Base-by-base conservation (phyloP, 2,888 invertebrate species). In the Ptychoptera contaminata region DNA sequence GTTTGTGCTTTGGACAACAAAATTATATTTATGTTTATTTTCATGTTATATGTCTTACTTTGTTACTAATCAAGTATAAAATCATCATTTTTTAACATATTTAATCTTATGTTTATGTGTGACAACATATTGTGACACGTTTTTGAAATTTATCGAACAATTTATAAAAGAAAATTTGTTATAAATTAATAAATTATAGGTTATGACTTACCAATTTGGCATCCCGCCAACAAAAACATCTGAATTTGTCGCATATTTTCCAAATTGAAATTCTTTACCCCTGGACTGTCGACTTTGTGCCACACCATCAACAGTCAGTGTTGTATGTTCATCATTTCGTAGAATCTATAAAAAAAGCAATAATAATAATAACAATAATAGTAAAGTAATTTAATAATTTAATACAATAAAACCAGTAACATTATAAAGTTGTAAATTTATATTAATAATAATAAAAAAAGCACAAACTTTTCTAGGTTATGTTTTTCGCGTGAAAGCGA, bases 151-250 rank as follows among this genome's bases (percentile, higher is more conserved):
- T 23, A 23, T 23, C 7, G 3, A 23, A 7, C 23, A 23, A 23
- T 23, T 5, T 5, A 23, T 23, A 23, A 23, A 5, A 23, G 7
- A 23, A 23, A 23, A 7, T n/a, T n/a, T n/a, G n/a, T n/a, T n/a
- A n/a, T n/a, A 23, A 23, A 23, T 5, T 23, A 23, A 23, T 23
- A n/a, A n/a, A 23, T 23, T 32, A 9, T 2, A 32, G n/a, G n/a
- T 11, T 11, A 47, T 52, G 59, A 72, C 73, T 70, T 57, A 73
- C 82, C 85, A 87, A 49, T 81, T 77, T 50, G 94, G 94, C 74
- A 96, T 82, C 29, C 96, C 96, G n/a, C 96, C 96, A 51, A 96
- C 79, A 68, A 88, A 96, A 47, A 96, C 88, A 65, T 88, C 90
- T 30, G 91, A 90, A 67, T 92, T 92, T 50, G 83, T 82, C 49